A percentile compares a stretch with the other conserved stretches of the same genome.
These are phyloP conservation scores for Callorhinus ursinus DNA, from an alignment of 2,113 vertebrate species.

Conservation along the genomic window DNA sequence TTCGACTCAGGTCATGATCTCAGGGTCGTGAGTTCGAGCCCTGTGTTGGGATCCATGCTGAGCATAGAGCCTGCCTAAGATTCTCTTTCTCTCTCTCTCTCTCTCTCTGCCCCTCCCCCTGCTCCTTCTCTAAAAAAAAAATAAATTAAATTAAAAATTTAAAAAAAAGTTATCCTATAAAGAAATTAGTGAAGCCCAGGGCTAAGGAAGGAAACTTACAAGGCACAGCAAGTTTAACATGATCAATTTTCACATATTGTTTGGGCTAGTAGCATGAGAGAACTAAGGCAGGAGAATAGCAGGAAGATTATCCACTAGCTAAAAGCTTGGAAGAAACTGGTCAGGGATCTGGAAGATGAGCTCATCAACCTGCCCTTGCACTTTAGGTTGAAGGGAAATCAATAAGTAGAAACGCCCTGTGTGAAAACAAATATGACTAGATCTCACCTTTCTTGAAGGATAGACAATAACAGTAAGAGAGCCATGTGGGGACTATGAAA, in stretches of 20 bases:
- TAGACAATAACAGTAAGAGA: background rate
- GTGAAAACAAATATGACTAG: background rate
- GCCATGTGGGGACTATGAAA: background rate
- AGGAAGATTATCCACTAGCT: background rate
- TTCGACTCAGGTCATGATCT: background rate
- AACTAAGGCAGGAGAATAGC: background rate
- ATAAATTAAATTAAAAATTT: too few relatives aligned
- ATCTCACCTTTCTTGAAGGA: background rate
- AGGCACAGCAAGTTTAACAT: background rate
- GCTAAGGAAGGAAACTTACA: background rate
- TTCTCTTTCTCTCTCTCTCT: background rate
- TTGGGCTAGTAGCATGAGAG: background rate
- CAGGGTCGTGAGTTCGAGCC: background rate
- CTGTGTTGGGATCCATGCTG: background rate
- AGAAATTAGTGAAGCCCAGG: background rate
- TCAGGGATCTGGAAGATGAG: background rate
- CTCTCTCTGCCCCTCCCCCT: background rate
- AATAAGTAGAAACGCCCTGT: background rate
- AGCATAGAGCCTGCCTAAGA: background rate
- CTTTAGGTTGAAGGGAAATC: background rate
- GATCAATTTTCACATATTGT: background rate
- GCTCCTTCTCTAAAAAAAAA: background rate
- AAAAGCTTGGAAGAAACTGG: background rate
- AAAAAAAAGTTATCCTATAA: background rate
- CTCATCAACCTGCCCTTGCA: background rate